Percentiles rank a stretch among this genome's conserved stretches.
phyloP scores from a whole-genome alignment of 2,888 invertebrate species.

The Corythucha ciliata region DNA sequence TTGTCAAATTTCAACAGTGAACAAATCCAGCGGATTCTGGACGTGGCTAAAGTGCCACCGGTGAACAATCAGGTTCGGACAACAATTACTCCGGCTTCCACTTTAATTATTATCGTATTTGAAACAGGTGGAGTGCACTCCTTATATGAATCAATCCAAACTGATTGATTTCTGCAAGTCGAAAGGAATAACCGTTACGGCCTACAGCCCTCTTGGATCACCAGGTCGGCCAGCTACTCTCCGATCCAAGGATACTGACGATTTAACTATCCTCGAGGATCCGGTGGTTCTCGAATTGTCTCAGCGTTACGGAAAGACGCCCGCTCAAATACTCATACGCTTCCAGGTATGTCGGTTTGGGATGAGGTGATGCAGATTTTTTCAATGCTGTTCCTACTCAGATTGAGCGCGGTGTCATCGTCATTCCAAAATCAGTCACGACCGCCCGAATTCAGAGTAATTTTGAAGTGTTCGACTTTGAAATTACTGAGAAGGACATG shows the following conservation, averaged over 20 bases:
- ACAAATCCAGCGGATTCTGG: conserved; percentile 58
- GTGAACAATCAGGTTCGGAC: conserved; percentile 59
- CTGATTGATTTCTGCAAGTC: conserved; percentile 44
- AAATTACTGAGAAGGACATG: conserved; percentile 29
- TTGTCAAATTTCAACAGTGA: conserved; percentile 71
- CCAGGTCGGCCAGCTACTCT: conserved; percentile 42
- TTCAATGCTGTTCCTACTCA: conserved; percentile 13
- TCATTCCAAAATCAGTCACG: conserved; percentile 34
- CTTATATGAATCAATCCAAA: conserved; percentile 43
- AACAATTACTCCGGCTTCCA: too few species aligned
- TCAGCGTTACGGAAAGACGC: conserved; percentile 53
- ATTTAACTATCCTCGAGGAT: conserved; percentile 38
- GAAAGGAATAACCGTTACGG: conserved; percentile 43
- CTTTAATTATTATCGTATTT: too few species aligned
- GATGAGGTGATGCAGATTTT: too few species aligned
- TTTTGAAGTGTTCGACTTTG: conserved; percentile 33
- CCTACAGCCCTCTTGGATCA: conserved; percentile 44
- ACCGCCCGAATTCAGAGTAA: conserved; percentile 29
- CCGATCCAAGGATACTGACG: conserved; percentile 35
- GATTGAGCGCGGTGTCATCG: conserved; percentile 32
- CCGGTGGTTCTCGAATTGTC: conserved; percentile 54
- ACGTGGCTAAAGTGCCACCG: conserved; percentile 52
- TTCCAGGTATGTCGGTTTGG: conserved; percentile 48
- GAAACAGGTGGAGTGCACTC: conserved; percentile 46
- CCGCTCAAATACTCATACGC: conserved; percentile 61